These are phyloP conservation scores for Phyllotis vaccarum DNA, from an alignment of 2,797 vertebrate genomes.

Conservation along the genomic window DNA sequence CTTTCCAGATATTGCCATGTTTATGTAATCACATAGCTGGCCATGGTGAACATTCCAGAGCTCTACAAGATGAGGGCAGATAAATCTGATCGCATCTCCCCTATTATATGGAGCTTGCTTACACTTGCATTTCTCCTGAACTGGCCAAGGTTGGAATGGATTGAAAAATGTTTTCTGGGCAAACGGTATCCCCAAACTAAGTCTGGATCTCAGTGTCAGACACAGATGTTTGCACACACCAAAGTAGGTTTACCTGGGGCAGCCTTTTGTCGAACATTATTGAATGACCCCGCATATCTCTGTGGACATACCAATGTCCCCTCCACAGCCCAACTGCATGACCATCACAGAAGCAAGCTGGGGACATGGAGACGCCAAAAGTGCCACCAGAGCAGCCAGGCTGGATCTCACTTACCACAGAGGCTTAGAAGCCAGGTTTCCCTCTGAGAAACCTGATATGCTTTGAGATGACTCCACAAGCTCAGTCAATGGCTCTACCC, in stretches of 20 bases:
- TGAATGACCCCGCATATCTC: neutral
- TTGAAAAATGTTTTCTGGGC: neutral
- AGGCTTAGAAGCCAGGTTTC: neutral
- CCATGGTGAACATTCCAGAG: neutral
- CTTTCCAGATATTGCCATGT: neutral
- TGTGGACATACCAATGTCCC: neutral
- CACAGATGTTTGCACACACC: neutral
- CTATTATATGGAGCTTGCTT: too few relatives aligned
- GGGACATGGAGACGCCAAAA: neutral
- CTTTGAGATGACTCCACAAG: neutral
- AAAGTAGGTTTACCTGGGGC: neutral
- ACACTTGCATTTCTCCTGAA: neutral
- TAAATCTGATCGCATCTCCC: neutral
- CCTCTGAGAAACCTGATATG: neutral
- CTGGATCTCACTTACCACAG: neutral
- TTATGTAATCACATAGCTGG: neutral
- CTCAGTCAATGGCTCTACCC: neutral
- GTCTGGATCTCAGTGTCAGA: neutral
- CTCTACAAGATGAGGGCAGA: neutral
- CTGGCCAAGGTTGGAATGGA: neutral
- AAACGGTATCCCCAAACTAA: neutral
- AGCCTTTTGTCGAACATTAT: neutral
- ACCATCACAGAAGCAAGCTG: neutral
- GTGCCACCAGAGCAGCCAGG: neutral
- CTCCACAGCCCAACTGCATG: neutral